These are phyloP conservation scores for Nymphalis io DNA, from an alignment of 1,140 invertebrate genomes.

Conservation along the genomic window DNA sequence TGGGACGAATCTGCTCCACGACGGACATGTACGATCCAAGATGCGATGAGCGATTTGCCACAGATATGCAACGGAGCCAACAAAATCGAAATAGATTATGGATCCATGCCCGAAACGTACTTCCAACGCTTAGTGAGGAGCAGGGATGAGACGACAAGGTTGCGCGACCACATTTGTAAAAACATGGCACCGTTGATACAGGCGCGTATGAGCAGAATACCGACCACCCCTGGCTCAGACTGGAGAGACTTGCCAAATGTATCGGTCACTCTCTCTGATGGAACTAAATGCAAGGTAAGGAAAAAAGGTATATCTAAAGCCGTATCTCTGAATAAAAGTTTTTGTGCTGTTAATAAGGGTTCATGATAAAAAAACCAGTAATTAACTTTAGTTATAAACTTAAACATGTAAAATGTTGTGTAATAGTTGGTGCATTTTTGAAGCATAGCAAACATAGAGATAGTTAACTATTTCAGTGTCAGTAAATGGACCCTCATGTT, in stretches of 20 bases:
- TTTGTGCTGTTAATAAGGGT: no score
- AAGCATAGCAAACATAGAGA: no score
- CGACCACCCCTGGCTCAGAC: constrained; percentile 88
- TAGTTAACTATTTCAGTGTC: no score
- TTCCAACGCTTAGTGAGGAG: constrained; percentile 89
- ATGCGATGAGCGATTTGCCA: constrained; percentile 92
- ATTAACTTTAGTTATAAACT: no score
- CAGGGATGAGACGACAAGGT: constrained; percentile 80
- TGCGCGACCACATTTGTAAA: constrained; percentile 92
- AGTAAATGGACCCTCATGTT: no score
- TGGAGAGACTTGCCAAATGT: constrained; percentile 95
- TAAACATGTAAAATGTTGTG: no score
- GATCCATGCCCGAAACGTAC: constrained; percentile 86
- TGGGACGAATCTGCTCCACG: constrained; percentile 85
- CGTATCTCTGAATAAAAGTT: no score
- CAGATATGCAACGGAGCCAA: constrained; percentile 88
- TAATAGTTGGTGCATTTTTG: no score
- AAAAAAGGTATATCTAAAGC: no score
- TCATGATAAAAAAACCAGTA: no score
- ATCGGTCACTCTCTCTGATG: constrained; percentile 86
- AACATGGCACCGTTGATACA: constrained; percentile 91
- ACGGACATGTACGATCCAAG: constrained; percentile 88
- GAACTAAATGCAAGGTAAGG: constrained; percentile 82
- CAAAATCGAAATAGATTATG: constrained; percentile 87
- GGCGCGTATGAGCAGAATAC: constrained; percentile 89